Base-by-base conservation (phyloP, 2,797 vertebrate genomes). In the Poeciliopsis infans region DNA sequence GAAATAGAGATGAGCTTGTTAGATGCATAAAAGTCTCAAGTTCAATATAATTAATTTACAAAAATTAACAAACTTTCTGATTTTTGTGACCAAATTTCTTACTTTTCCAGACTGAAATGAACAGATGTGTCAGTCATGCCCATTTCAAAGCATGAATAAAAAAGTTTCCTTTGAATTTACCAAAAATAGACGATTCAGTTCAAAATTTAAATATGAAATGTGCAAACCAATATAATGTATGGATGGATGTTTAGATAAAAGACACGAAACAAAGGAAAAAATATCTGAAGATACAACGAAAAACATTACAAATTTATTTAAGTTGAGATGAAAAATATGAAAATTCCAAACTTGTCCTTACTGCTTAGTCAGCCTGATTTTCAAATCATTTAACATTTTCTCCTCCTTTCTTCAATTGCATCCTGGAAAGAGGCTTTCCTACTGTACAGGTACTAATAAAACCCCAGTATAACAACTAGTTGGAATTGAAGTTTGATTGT, bases 391-490 rank as follows among this genome's bases (percentile, higher is more conserved):
- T 2, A 10, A 59, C 18, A n/a, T 16, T n/a, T 41, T 74, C 39
- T 41, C 39, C 41, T 10, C 36, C 18, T 39, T 74, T 57, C 51
- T 41, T 28, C 47, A 20, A 57, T 3, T 36, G 36, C 7, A 51
- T 36, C n/a, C 16, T 20, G 31, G 18, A 13, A 77, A n/a, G 16
- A 6, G 23, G 18, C 1, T 72, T 28, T 70, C 80, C 39, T 55
- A 68, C n/a, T n/a, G n/a, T n/a, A n/a, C 53, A 79, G 73, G 43
- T 74, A 79, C 31, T 64, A 76, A 79, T 80, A 79, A 80, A 89
- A 70, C 7, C n/a, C 70, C 61, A 51, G 45, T 74, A 23, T 25
- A 77, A 59, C 46, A 76, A 74, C 7, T 72, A 75, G 20, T 0
- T 79, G 59, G 71, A 36, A 79, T 79, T 69, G 61, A 74, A 72